phyloP scores from a whole-genome alignment of 2,888 invertebrate species.

The Drosophila testacea region DNA sequence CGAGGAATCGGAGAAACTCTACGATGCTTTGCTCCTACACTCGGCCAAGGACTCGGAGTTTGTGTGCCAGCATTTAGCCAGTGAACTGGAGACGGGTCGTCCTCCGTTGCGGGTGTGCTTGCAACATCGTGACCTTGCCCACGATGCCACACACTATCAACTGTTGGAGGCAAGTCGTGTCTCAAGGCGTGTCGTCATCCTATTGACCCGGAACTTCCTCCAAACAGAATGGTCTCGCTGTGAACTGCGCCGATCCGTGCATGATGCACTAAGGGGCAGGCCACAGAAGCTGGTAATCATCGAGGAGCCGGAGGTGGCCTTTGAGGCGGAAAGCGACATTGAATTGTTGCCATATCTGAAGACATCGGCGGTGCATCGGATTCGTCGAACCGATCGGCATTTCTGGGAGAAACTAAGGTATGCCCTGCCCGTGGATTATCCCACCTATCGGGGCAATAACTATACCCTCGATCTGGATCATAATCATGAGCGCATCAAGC shows the following conservation, averaged over 20 bases:
- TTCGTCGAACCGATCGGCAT: slow-evolving; percentile 94
- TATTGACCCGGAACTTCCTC: slow-evolving; percentile 95
- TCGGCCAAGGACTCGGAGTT: slow-evolving; percentile 96
- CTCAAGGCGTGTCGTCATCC: slow-evolving; percentile 93
- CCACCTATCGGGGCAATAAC: slow-evolving; percentile 92
- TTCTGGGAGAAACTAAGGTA: slow-evolving; percentile 97
- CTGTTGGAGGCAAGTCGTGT: slow-evolving; percentile 95
- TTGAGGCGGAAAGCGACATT: slow-evolving; percentile 94
- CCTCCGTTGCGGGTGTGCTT: slow-evolving; percentile 92
- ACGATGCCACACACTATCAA: slow-evolving; percentile 87
- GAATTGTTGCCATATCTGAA: slow-evolving; percentile 95
- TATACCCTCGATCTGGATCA: slow-evolving; percentile 92
- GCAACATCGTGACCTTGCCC: slow-evolving; percentile 93
- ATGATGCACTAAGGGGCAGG: slow-evolving; percentile 94
- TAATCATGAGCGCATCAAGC: slow-evolving; percentile 85
- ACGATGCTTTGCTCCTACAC: slow-evolving; percentile 97
- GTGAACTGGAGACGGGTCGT: slow-evolving; percentile 93
- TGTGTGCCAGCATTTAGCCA: slow-evolving; percentile 93
- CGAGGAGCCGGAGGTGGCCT: slow-evolving; percentile 93
- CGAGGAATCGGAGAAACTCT: slow-evolving; percentile 93
- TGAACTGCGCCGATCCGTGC: slow-evolving; percentile 95
- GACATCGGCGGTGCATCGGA: slow-evolving; percentile 90
- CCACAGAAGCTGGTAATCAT: slow-evolving; percentile 95
- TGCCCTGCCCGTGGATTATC: slow-evolving; percentile 92
- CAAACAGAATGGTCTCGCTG: slow-evolving; percentile 97